Base-by-base conservation (phyloP, 2,113 vertebrate genomes). In the Nothocercus nigrocapillus region DNA sequence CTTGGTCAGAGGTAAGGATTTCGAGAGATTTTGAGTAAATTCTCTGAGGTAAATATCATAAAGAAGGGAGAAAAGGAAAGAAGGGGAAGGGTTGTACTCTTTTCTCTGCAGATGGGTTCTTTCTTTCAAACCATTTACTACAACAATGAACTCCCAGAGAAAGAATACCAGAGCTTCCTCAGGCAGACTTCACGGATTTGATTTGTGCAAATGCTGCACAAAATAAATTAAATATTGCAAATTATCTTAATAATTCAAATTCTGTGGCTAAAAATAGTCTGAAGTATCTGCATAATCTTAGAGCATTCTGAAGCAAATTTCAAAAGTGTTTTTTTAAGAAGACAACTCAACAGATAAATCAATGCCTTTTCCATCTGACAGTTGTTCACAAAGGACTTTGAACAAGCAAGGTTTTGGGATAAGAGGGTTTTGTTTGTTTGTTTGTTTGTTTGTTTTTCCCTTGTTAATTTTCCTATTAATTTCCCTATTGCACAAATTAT, bases 211-310 rank as follows among this genome's bases (percentile, higher is more conserved):
- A 96, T 85, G 86, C 77, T 11, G 69, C 85, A 79, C 53, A 93
- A 92, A 94, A 40, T 7, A 0, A 92, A 96, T 96, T 93, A 96
- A 95, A 89, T 88, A 92, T 90, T 93, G 34, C 73, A 96, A 90
- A 95, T 93, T 88, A 66, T 62, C 44, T 93, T 44, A 95, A 95
- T 88, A 88, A 95, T 95, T 96, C 64, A 96, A 75, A 66, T 76
- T 79, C 10, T 53, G n/a, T 47, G 19, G 25, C 83, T 92, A 96
- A 95, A 95, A 93, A 92, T 95, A 96, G 22, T 75, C 40, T 73
- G 81, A 77, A 94, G 86, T 79, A 93, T 76, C 80, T 89, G 73
- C 91, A 88, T 72, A 80, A 85, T 75, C 64, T 13, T 86, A 6
- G 83, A 80, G 32, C 40, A 61, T 75, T 94, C 82, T 34, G 49